Base-by-base conservation (phyloP, 2,797 vertebrate genomes). In the Loriculus beryllinus region DNA sequence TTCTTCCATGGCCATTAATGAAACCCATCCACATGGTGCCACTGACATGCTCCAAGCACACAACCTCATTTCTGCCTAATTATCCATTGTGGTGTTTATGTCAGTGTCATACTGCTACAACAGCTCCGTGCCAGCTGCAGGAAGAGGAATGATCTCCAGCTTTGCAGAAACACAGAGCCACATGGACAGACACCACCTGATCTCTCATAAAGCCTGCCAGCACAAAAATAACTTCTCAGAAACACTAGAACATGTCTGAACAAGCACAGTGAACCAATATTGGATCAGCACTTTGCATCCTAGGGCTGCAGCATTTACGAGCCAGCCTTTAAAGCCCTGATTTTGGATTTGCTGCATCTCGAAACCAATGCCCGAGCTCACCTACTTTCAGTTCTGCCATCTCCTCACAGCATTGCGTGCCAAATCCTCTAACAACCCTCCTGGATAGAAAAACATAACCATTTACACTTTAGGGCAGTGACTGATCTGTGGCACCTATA, bases 141-240 rank as follows among this genome's bases (percentile, higher is more conserved):
- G 91, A 92, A 92, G 59, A 75, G 72, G 54, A 90, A 62, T 21
- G 19, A 71, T 82, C 83, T 71, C 76, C 79, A 78, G 77, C 85
- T 79, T 22, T n/a, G 79, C 20, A 81, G 82, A 49, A 82, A 68
- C 0, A 7, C 68, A 59, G 81, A 82, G 75, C 79, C 11, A 1
- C 87, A 81, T 60, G 69, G 93, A 67, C 93, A 94, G 93, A 81
- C 82, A 72, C 47, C 96, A 81, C 91, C 95, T 96, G 96, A 96
- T 91, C 81, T 69, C 74, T 86, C 65, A 31, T n/a, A 48, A 68
- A 88, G 90, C 65, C 77, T 92, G 96, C 96, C 95, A 96, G 93
- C 93, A 84, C 88, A 62, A 91, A 96, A 96, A 96, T 96, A 96
- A 81, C 91, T 95, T 92, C 94, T 72, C 93, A 92, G 94, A 95